Percentiles rank a stretch among this genome's conserved stretches.
Evolutionary conservation across 2,797 vertebrate genomes (phyloP).

Genomic region (Tenualosa thibaudeaui): DNA sequence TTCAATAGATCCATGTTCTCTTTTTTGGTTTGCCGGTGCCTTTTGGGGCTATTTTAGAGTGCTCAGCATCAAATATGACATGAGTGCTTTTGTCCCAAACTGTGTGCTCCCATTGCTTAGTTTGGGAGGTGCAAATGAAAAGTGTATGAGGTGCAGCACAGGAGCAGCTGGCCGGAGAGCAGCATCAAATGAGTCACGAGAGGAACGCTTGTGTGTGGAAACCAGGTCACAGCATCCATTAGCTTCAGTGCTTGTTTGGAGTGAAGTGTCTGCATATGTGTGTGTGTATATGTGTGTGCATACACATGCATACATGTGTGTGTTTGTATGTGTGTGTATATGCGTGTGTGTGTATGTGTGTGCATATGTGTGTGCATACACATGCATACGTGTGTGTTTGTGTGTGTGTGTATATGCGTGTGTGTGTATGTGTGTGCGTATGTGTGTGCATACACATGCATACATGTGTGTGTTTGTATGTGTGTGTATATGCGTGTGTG

Average conservation of each 20-base stretch:
- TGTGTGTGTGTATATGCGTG: background rate
- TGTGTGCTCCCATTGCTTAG: background rate
- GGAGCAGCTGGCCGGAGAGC: background rate
- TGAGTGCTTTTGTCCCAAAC: background rate
- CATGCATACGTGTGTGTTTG: background rate
- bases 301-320: background rate
- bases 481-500: background rate
- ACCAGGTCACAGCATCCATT: constrained; percentile 20
- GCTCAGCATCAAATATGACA: background rate
- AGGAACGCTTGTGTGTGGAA: background rate
- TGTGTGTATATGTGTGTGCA: background rate
- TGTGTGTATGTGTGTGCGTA: background rate
- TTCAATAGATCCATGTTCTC: background rate
- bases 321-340: background rate
- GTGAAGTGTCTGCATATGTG: background rate
- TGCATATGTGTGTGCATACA: background rate
- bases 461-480: background rate
- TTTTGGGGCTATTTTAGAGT: background rate
- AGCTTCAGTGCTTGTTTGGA: background rate
- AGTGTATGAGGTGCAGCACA: background rate
- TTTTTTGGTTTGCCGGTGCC: background rate
- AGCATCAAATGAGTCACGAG: background rate
- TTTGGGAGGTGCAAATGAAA: constrained; percentile 2
- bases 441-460: background rate
- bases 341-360: background rate